phyloP scores from a whole-genome alignment of 2,113 vertebrate species.

The Eulacestoma nigropectus region DNA sequence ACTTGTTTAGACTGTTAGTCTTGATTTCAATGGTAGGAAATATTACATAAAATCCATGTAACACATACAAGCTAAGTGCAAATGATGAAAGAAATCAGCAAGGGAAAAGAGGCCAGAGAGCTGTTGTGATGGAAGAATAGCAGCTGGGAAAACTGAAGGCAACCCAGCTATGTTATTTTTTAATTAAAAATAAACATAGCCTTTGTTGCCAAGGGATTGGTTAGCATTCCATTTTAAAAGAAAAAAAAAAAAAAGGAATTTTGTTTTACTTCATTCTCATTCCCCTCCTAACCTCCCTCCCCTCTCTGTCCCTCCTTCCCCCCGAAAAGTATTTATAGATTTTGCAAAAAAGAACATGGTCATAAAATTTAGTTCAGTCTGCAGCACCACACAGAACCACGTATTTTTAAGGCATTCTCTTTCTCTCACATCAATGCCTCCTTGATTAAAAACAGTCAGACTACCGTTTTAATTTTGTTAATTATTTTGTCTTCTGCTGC shows the following conservation, averaged over 20 bases:
- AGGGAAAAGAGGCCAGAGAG: constrained; percentile 47
- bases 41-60: constrained; percentile 28
- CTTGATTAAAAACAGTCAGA: background rate
- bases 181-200: constrained; percentile 74
- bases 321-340: constrained; percentile 23
- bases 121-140: constrained; percentile 47
- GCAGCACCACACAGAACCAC: background rate
- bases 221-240: constrained; percentile 59
- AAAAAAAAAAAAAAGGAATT: background rate
- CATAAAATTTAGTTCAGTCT: background rate
- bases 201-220: constrained; percentile 68
- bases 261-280: constrained; percentile 37
- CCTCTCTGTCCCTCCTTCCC: background rate
- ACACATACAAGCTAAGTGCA: constrained; percentile 29
- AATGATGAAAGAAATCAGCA: constrained; percentile 62
- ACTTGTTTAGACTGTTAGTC: constrained; percentile 10
- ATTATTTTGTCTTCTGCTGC: background rate
- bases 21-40: constrained; percentile 50
- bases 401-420: background rate
- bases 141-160: constrained; percentile 65
- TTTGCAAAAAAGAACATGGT: constrained; percentile 4
- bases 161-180: constrained; percentile 68
- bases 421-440: background rate
- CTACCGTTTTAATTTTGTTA: background rate
- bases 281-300: background rate